Percentiles rank a stretch among this genome's conserved stretches.
phyloP scores from a whole-genome alignment of 2,797 vertebrate species.

The Sylvia borin region DNA sequence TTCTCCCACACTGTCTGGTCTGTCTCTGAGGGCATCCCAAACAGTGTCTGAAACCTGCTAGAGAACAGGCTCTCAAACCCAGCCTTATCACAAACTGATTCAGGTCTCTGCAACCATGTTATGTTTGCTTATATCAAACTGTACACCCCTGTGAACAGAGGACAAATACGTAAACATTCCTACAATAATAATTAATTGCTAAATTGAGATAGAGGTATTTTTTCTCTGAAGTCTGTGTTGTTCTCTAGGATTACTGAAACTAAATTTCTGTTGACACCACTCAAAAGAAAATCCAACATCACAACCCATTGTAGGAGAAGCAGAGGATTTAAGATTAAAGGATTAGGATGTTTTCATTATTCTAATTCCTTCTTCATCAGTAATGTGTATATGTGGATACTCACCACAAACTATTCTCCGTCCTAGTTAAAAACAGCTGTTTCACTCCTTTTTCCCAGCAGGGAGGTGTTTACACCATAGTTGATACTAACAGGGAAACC shows the following conservation, averaged over 20 bases:
- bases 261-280: background rate
- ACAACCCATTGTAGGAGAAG: background rate
- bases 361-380: conserved; percentile 30
- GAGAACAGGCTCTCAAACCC: background rate
- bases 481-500: background rate
- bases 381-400: background rate
- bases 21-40: background rate
- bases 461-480: background rate
- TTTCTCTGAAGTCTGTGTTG: background rate
- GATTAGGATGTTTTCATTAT: background rate
- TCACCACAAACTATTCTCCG: background rate
- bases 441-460: conserved; percentile 36
- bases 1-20: background rate
- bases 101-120: background rate
- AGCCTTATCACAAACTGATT: background rate
- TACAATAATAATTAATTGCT: background rate
- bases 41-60: background rate
- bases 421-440: background rate
- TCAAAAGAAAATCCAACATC: background rate
- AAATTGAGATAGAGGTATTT: background rate
- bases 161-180: background rate
- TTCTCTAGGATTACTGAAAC: background rate
- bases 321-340: background rate
- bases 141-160: background rate
- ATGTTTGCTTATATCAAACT: fast-evolving